These are phyloP conservation scores for Altica lythri DNA, from an alignment of 2,888 invertebrate species.

Conservation along the genomic window DNA sequence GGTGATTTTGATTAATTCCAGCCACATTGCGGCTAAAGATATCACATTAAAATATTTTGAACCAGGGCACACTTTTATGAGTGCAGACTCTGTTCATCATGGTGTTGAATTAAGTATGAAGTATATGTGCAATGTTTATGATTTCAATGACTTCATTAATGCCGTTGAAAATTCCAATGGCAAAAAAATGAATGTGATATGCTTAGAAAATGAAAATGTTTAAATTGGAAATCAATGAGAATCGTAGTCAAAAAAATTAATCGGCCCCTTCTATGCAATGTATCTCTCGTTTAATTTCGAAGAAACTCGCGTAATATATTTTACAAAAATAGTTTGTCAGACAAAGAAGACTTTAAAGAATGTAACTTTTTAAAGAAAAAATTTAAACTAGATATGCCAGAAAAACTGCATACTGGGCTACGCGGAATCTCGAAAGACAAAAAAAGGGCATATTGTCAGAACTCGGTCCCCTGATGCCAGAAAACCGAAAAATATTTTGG, in stretches of 20 bases:
- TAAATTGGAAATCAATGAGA: not conserved
- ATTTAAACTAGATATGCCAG: too few relatives aligned
- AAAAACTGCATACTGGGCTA: too few relatives aligned
- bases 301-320: too few relatives aligned
- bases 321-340: too few relatives aligned
- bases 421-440: too few relatives aligned
- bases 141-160: slow-evolving; percentile 16
- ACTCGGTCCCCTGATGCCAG: too few relatives aligned
- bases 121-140: slow-evolving; percentile 15
- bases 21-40: slow-evolving; percentile 19
- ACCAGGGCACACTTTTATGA: slow-evolving; percentile 31
- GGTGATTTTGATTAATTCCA: slow-evolving; percentile 29
- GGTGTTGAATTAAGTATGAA: slow-evolving; percentile 26
- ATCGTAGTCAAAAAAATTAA: not conserved
- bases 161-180: slow-evolving; percentile 23
- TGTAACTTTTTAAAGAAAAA: too few relatives aligned
- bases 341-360: too few relatives aligned
- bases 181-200: slow-evolving; percentile 24
- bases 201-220: slow-evolving; percentile 20
- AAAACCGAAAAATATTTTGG: too few relatives aligned
- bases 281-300: too few relatives aligned
- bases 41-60: slow-evolving; percentile 25
- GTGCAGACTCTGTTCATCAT: slow-evolving; percentile 31
- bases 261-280: too few relatives aligned
- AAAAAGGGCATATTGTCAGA: too few relatives aligned